Evolutionary conservation across 2,113 vertebrate species (phyloP).

Genomic region (Lophius piscatorius): DNA sequence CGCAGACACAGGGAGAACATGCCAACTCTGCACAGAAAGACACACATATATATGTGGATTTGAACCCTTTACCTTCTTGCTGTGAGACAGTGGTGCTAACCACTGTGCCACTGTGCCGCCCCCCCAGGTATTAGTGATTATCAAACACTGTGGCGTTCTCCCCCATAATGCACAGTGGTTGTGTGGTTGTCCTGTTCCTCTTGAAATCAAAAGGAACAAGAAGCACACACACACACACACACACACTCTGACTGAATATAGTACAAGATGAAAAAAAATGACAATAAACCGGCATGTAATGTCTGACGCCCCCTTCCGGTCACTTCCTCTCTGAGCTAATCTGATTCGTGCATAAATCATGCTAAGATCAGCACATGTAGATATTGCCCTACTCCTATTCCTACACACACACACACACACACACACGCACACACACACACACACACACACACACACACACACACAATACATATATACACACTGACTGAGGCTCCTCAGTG

Average conservation of each 20-base stretch:
- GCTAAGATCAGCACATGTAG: conserved; percentile 76
- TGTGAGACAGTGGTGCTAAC: no score
- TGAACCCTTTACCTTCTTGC: no score
- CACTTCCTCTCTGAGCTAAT: conserved; percentile 65
- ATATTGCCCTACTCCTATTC: conserved; percentile 67
- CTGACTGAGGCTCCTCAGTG: conserved; percentile 15
- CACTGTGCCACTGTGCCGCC: no score
- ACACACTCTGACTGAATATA: conserved; percentile 20
- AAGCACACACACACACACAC: conserved; percentile 19
- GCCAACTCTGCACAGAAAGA: no score
- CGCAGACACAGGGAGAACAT: no score
- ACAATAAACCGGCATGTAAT: conserved; percentile 44
- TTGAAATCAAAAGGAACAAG: no score
- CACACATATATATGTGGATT: no score
- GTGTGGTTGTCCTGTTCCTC: no score
- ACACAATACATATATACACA: conserved; percentile 7
- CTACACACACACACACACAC: conserved; percentile 17
- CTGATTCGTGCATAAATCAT: conserved; percentile 81
- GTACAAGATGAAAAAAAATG: conserved; percentile 35
- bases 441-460: conserved; percentile 26
- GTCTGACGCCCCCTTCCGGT: conserved; percentile 35
- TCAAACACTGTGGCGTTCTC: no score
- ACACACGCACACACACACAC: conserved; percentile 19
- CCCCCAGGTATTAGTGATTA: no score
- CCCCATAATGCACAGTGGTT: no score